These are phyloP conservation scores for Tetragonula carbonaria DNA, from an alignment of 2,888 invertebrate species.

Conservation along the genomic window DNA sequence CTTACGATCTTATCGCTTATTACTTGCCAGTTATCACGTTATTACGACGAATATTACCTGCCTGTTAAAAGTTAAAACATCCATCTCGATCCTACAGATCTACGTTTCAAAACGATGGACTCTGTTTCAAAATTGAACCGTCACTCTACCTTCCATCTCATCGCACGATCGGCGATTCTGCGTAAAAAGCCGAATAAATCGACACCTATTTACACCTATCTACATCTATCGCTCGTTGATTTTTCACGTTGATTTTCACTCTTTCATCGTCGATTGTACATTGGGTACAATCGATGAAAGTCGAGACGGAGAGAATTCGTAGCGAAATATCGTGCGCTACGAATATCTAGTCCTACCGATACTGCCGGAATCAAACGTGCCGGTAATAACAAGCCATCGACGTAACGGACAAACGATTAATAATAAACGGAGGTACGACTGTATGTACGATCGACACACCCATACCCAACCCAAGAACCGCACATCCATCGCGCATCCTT, in stretches of 20 bases:
- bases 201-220: too few species aligned
- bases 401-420: not conserved
- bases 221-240: too few species aligned
- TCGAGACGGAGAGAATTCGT: too few species aligned
- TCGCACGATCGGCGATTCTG: too few species aligned
- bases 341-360: not conserved
- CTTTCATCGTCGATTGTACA: too few species aligned
- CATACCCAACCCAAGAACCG: conserved; percentile 68
- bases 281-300: too few species aligned
- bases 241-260: too few species aligned
- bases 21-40: conserved; percentile 52
- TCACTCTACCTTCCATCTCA: too few species aligned
- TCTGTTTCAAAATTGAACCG: too few species aligned
- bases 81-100: not conserved
- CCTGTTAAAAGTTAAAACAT: conserved; percentile 34
- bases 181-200: too few species aligned
- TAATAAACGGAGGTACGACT: conserved; percentile 31
- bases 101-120: too few species aligned
- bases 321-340: not conserved
- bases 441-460: conserved; percentile 57
- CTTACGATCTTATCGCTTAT: not conserved
- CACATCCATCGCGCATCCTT: conserved; percentile 73
- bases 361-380: not conserved
- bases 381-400: not conserved
- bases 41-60: conserved; percentile 55